These are phyloP conservation scores for Gambusia yucatana DNA, from an alignment of 2,797 vertebrate species.

Conservation along the genomic window DNA sequence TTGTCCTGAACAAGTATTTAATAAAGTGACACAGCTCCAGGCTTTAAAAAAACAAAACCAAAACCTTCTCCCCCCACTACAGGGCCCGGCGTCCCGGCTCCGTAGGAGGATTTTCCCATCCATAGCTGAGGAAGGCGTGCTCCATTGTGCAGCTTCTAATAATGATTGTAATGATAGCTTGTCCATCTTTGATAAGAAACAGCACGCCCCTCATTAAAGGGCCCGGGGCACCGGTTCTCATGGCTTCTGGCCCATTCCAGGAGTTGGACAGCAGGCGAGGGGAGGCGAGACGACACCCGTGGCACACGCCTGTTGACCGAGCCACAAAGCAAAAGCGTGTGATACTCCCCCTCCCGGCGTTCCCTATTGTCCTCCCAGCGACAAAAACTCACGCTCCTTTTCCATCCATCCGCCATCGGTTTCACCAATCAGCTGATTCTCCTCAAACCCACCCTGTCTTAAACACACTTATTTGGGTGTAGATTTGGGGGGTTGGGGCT, in stretches of 20 bases:
- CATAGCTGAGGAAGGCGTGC: slow-evolving; percentile 47
- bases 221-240: slow-evolving; percentile 68
- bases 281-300: slow-evolving; percentile 73
- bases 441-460: slow-evolving; percentile 64
- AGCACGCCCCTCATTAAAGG: slow-evolving; percentile 78
- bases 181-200: slow-evolving; percentile 83
- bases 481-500: slow-evolving; percentile 9
- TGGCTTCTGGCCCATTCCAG: slow-evolving; percentile 41
- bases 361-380: slow-evolving; percentile 72
- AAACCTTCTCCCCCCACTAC: slow-evolving; percentile 22
- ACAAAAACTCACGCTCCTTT: slow-evolving; percentile 53
- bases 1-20: background rate
- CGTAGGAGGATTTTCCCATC: slow-evolving; percentile 60
- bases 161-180: slow-evolving; percentile 80
- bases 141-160: slow-evolving; percentile 73
- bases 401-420: slow-evolving; percentile 57
- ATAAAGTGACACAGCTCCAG: slow-evolving; percentile 26
- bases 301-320: slow-evolving; percentile 86
- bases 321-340: slow-evolving; percentile 82
- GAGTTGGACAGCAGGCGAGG: slow-evolving; percentile 79
- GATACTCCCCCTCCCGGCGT: slow-evolving; percentile 71
- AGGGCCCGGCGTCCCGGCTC: background rate
- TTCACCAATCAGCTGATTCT: slow-evolving; percentile 81
- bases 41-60: slow-evolving; percentile 1
- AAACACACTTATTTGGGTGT: slow-evolving; percentile 21